phyloP scores from a whole-genome alignment of 2,888 invertebrate species.

The Conomelus anceps region DNA sequence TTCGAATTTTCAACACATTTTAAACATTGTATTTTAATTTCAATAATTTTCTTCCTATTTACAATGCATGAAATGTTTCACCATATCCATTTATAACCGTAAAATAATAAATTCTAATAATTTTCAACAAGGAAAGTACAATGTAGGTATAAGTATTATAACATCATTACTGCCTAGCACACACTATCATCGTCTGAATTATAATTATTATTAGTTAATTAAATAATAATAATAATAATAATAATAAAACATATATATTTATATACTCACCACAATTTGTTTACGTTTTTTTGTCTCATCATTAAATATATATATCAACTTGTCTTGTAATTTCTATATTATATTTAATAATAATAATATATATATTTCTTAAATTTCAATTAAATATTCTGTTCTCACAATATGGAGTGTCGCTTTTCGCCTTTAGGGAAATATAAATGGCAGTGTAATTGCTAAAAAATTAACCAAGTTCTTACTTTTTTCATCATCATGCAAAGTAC shows the following conservation, averaged over 20 bases:
- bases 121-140: slow-evolving; percentile 31
- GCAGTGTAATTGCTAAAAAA: slow-evolving; percentile 35
- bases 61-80: background rate
- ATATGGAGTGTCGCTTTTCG: slow-evolving; percentile 35
- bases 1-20: background rate
- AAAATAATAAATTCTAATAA: slow-evolving; percentile 29
- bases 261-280: slow-evolving; percentile 20
- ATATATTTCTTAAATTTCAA: slow-evolving; percentile 18
- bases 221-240: slow-evolving; percentile 1
- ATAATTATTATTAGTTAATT: slow-evolving; percentile 18
- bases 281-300: slow-evolving; percentile 10
- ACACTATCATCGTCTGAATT: slow-evolving; percentile 27
- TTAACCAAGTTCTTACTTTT: background rate
- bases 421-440: slow-evolving; percentile 33
- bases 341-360: slow-evolving; percentile 10
- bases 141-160: slow-evolving; percentile 30
- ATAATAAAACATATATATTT: slow-evolving; percentile 18
- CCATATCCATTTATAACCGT: background rate
- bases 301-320: background rate
- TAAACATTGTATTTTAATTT: slow-evolving; percentile 5
- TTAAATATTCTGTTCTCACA: slow-evolving; percentile 32
- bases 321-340: background rate
- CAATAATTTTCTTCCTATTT: background rate
- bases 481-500: background rate
- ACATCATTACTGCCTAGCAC: slow-evolving; percentile 28